phyloP scores from a whole-genome alignment of 2,888 invertebrate species.

The Leptothorax acervorum region DNA sequence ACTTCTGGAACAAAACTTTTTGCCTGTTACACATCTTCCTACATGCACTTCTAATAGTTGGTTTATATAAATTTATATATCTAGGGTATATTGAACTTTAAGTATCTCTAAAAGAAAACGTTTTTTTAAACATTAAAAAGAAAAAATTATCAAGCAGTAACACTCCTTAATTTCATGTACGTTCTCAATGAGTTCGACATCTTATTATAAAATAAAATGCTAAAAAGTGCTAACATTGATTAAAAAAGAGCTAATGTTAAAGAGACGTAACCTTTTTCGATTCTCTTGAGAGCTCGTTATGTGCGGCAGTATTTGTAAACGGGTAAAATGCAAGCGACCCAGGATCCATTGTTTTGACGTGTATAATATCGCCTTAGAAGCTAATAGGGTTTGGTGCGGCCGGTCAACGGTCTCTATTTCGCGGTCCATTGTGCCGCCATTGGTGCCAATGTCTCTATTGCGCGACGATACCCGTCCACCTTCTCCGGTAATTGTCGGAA shows the following conservation, averaged over 20 bases:
- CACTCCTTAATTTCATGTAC: not conserved
- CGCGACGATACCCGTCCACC: slow-evolving; percentile 73
- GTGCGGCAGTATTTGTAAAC: not conserved
- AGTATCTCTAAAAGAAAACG: not conserved
- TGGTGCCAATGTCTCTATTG: slow-evolving; percentile 56
- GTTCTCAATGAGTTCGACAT: not conserved
- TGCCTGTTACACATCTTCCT: not conserved
- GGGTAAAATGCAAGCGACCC: slow-evolving; percentile 40
- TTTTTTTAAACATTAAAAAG: not conserved
- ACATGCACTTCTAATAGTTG: not conserved
- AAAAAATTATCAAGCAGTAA: not conserved
- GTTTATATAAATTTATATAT: slow-evolving; percentile 8
- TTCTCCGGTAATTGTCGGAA: slow-evolving; percentile 81
- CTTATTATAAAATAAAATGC: not conserved
- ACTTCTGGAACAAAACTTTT: slow-evolving; percentile 59
- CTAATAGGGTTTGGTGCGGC: slow-evolving; percentile 28
- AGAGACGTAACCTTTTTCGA: not conserved
- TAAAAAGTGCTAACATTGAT: not conserved
- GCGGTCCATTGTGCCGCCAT: slow-evolving; percentile 74
- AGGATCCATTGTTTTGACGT: slow-evolving; percentile 55
- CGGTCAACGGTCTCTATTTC: slow-evolving; percentile 68
- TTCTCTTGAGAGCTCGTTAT: not conserved
- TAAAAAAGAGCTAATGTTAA: not conserved
- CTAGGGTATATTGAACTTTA: not conserved
- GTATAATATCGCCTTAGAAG: slow-evolving; percentile 43